Evolutionary conservation across 2,888 invertebrate species (phyloP).

Genomic region (Cistogaster globosa): DNA sequence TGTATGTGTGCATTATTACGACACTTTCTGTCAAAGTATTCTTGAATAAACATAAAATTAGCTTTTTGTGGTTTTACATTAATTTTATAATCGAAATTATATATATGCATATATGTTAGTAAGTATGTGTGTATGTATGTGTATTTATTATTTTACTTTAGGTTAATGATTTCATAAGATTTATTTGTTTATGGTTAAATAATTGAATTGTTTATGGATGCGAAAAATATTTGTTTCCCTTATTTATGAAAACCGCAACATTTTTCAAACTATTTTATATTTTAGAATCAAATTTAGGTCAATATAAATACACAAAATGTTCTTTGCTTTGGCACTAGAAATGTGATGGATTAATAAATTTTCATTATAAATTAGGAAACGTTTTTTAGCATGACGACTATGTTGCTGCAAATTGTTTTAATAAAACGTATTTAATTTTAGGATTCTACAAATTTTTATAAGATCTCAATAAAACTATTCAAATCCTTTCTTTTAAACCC

Average conservation of each 20-base stretch:
- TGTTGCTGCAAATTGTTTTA: no score
- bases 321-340: no score
- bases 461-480: no score
- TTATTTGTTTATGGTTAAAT: constrained; percentile 69
- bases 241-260: constrained; percentile 54
- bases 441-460: no score
- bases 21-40: constrained; percentile 25
- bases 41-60: constrained; percentile 59
- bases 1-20: background rate
- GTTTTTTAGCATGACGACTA: no score
- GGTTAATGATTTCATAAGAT: constrained; percentile 59
- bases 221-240: constrained; percentile 41
- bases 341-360: no score
- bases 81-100: constrained; percentile 26
- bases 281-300: background rate
- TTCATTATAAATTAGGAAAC: no score
- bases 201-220: constrained; percentile 67
- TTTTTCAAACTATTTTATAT: constrained; percentile 14
- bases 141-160: constrained; percentile 32
- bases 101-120: background rate
- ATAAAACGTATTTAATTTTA: no score
- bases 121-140: background rate
- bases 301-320: background rate
- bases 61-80: constrained; percentile 63
- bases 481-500: no score